Conservation (phyloP, 1,140 invertebrate species). For the Leptinotarsa undecemlineata region DNA sequence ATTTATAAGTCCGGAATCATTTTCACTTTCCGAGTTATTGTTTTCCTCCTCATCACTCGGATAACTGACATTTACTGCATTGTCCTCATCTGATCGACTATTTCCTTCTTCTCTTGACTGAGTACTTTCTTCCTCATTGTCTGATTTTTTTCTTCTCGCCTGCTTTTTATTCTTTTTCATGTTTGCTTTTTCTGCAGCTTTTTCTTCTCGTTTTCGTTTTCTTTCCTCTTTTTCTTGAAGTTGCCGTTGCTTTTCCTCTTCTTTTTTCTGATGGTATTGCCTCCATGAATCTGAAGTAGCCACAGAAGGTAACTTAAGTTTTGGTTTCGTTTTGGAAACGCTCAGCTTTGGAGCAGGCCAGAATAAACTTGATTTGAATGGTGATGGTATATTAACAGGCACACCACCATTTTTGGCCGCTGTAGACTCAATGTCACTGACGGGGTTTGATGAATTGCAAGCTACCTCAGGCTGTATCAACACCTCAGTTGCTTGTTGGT, state of each 20-base stretch:
- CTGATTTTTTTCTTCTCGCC: constrained; percentile 1
- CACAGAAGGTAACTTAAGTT: constrained; percentile 3
- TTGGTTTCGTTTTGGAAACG: neutral
- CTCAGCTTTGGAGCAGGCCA: constrained; percentile 1
- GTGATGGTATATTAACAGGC: constrained; percentile 2
- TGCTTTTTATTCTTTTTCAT: neutral
- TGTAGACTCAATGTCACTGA: neutral
- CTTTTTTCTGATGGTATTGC: constrained; percentile 6
- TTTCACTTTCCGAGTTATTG: constrained; percentile 8
- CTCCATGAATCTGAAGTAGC: neutral
- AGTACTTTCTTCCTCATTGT: constrained; percentile 7
- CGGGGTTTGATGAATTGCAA: neutral
- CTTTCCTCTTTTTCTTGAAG: neutral
- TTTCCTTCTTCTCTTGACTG: constrained; percentile 7
- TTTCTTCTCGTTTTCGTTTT: constrained; percentile 8
- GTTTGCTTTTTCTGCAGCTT: neutral
- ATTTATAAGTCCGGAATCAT: neutral
- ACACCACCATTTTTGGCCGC: neutral
- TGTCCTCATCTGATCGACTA: neutral
- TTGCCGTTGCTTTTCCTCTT: neutral
- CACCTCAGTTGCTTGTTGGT: neutral
- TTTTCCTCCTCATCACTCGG: neutral
- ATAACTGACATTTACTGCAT: constrained; percentile 6
- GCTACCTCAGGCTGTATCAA: neutral
- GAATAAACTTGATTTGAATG: constrained; percentile 4